phyloP scores from a whole-genome alignment of 1,140 invertebrate species.

The Pararge aegeria region DNA sequence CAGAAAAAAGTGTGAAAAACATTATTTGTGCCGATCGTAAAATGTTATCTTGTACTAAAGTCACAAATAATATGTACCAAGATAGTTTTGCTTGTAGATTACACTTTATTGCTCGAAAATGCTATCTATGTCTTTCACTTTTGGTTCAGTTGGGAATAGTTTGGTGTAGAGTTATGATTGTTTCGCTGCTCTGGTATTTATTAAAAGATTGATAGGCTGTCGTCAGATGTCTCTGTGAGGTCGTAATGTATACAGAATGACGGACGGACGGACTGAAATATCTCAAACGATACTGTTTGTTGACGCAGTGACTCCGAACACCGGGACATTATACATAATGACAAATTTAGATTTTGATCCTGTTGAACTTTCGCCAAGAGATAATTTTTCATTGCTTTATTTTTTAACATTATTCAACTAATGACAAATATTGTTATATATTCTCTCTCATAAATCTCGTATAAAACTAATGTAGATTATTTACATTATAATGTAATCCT shows the following conservation, averaged over 20 bases:
- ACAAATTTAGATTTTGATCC: conserved; percentile 52
- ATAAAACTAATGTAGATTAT: conserved; percentile 5
- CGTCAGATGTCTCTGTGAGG: conserved; percentile 67
- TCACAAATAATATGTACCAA: conserved; percentile 56
- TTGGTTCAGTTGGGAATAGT: conserved; percentile 7
- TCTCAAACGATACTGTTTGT: conserved; percentile 65
- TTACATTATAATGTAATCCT: too few relatives aligned
- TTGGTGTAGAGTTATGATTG: conserved; percentile 25
- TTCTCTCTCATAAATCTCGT: conserved; percentile 13
- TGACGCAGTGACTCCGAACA: conserved; percentile 47
- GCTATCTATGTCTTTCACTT: conserved; percentile 14
- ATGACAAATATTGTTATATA: conserved; percentile 21
- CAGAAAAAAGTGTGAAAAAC: conserved; percentile 63
- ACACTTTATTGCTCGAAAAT: conserved; percentile 16
- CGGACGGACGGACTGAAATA: conserved; percentile 60
- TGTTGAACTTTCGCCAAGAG: conserved; percentile 18
- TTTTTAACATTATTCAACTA: conserved; percentile 27
- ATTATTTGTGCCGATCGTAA: conserved; percentile 59
- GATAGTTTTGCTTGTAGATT: conserved; percentile 32
- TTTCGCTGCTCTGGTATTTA: conserved; percentile 62
- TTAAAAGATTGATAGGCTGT: conserved; percentile 74
- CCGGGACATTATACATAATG: conserved; percentile 52
- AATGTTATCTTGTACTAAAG: conserved; percentile 64
- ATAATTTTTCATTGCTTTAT: conserved; percentile 20
- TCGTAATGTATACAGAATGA: conserved; percentile 63